Base-by-base conservation (phyloP, 30 jellyfish, hydroid and myxozoan species). In the Nemopilema nomurai region DNA sequence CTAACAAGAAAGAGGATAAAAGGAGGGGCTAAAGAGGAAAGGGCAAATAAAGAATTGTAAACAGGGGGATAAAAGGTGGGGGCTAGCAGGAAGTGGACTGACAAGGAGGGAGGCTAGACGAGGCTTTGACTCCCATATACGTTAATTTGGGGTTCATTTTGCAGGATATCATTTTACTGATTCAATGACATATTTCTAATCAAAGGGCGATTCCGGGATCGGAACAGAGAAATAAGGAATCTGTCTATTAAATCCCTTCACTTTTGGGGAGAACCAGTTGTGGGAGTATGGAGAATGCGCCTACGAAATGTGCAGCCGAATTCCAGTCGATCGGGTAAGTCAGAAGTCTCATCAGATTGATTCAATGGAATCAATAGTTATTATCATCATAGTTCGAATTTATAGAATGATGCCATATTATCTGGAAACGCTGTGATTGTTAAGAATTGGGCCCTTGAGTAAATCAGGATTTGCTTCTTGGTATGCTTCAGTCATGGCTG, bases 181-280 rank as follows among this genome's bases (percentile, higher is more conserved):
- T 23, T 8, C 7, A 70, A 23, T 25, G 81, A 26, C 6, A 13
- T 70, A 24, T 21, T 13, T 13, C 22, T 26, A 21, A 3, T 77
- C 25, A 25, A 80, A 79, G 87, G 96, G 6, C 62, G 88, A 13
- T 0, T 62, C 18, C 1, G 21, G 25, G 85, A 71, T 69, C 0
- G 8, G 3, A 8, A n/a, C 7, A 21, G 20, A 16, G 87, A 79
- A 18, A 79, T 88, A 4, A 88, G 49, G 28, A 80, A 77, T 41
- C 71, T 79, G 76, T 76, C 91, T 4, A 79, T 84, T 6, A 64
- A 79, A 88, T 69, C 96, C 52, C 52, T 79, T 62, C 96, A 88
- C 31, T 71, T 53, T 67, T 88, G 96, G 96, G 96, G 96, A 19
- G 96, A 88, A 32, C 29, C 51, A 23, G 88, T 91, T 3, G 27